phyloP scores from a whole-genome alignment of 2,113 vertebrate genomes.

The Boulengeromyrus knoepffleri region DNA sequence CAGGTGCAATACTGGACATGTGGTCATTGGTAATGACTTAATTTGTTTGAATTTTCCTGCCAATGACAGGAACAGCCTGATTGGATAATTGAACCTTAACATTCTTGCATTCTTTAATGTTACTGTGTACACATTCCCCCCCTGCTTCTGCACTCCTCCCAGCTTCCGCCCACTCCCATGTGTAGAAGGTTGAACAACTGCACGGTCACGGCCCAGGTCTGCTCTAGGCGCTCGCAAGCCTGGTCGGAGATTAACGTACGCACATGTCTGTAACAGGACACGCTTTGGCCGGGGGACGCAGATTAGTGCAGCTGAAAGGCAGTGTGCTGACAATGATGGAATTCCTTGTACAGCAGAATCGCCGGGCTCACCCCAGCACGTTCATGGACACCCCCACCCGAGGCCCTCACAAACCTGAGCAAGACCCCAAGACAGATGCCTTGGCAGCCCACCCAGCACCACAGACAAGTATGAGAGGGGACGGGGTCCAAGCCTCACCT shows the following conservation, averaged over 20 bases:
- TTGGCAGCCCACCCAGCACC: conserved; percentile 18
- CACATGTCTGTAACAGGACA: background rate
- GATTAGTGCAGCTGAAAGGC: conserved; percentile 25
- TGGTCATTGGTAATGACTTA: background rate
- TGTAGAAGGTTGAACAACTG: conserved; percentile 16
- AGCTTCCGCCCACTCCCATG: background rate
- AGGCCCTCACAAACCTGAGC: background rate
- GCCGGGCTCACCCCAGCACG: background rate
- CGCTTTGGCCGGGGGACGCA: conserved; percentile 14
- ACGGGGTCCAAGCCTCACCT: conserved; percentile 19
- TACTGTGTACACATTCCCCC: background rate
- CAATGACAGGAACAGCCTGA: background rate
- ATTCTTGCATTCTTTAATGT: background rate
- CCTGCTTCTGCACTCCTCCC: background rate
- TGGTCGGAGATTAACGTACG: background rate
- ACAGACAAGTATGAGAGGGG: conserved; percentile 5
- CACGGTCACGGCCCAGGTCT: background rate
- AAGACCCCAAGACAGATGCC: conserved; percentile 30
- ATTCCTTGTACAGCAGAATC: conserved; percentile 14
- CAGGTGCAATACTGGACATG: background rate
- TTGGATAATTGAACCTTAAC: background rate
- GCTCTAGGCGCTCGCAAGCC: background rate
- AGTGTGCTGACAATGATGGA: conserved; percentile 14
- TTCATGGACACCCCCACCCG: conserved; percentile 9
- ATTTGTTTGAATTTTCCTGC: background rate